Evolutionary conservation across 2,113 vertebrate genomes (phyloP).

Genomic region (Chaenogobius annularis): DNA sequence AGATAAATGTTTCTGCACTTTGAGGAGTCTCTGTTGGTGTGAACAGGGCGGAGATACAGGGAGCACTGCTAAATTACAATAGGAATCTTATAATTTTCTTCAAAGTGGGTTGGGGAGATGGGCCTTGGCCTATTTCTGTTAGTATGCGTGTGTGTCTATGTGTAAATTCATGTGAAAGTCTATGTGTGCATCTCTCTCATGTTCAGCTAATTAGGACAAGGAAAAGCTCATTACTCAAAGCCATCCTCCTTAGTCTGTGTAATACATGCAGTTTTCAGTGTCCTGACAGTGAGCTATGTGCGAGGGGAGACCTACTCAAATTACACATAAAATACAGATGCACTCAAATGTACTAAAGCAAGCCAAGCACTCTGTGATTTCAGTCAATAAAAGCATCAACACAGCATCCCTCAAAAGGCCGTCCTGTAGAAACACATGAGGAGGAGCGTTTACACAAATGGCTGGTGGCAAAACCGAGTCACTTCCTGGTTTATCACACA

Average conservation of each 20-base stretch:
- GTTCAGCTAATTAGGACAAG: constrained; percentile 81
- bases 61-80: constrained; percentile 56
- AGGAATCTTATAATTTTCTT: constrained; percentile 70
- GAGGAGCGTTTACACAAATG: constrained; percentile 38
- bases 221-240: constrained; percentile 79
- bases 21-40: constrained; percentile 31
- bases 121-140: constrained; percentile 77
- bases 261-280: constrained; percentile 74
- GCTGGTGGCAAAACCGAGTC: constrained; percentile 47
- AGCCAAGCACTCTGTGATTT: constrained; percentile 33
- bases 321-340: constrained; percentile 59
- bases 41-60: constrained; percentile 41
- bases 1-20: constrained; percentile 24
- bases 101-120: constrained; percentile 78
- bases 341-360: constrained; percentile 43
- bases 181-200: constrained; percentile 68
- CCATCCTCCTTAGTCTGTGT: constrained; percentile 76
- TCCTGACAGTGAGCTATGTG: constrained; percentile 76
- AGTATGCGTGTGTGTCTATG: constrained; percentile 31
- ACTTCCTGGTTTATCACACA: constrained; percentile 70
- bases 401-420: constrained; percentile 15
- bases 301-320: constrained; percentile 56
- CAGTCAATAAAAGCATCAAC: constrained; percentile 56
- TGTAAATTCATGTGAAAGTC: constrained; percentile 32
- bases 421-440: constrained; percentile 23